Percentiles rank a stretch among this genome's conserved stretches.
Conservation (phyloP, 2,113 vertebrate genomes). For the Cariama cristata region DNA sequence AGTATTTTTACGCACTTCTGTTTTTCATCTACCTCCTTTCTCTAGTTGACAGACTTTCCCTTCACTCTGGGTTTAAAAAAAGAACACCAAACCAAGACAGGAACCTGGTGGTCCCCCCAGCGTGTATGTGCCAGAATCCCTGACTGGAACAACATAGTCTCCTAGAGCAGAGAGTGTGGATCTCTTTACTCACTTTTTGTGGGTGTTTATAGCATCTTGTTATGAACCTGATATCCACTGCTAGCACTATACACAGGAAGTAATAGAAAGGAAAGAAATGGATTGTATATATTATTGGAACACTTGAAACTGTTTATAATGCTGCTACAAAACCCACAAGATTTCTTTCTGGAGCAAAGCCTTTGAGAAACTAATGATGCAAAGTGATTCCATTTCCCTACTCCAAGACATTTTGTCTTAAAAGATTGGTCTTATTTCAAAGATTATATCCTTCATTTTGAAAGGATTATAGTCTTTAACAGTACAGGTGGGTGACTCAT, state of each 20-base stretch:
- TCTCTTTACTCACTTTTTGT: neutral
- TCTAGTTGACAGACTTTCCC: neutral
- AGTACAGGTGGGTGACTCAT: neutral
- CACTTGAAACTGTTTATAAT: neutral
- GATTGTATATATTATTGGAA: neutral
- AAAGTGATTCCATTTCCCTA: neutral
- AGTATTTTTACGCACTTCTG: neutral
- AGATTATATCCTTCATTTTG: neutral
- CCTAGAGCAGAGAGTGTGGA: neutral
- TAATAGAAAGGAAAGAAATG: neutral
- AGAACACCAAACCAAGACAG: neutral
- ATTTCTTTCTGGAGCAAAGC: neutral
- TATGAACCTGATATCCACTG: neutral
- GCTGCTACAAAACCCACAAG: neutral
- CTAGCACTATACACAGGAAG: neutral
- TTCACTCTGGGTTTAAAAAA: neutral
- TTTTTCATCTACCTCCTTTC: neutral
- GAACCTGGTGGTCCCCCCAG: neutral
- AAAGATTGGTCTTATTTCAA: neutral
- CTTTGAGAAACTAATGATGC: neutral
- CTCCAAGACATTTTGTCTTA: neutral
- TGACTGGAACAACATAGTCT: neutral
- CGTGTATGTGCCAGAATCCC: accelerated
- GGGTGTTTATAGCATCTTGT: neutral
- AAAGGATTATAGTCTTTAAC: neutral